Percentiles rank a stretch among this genome's conserved stretches.
These are phyloP conservation scores for Xyrauchen texanus DNA, from an alignment of 2,113 vertebrate species.

Conservation along the genomic window DNA sequence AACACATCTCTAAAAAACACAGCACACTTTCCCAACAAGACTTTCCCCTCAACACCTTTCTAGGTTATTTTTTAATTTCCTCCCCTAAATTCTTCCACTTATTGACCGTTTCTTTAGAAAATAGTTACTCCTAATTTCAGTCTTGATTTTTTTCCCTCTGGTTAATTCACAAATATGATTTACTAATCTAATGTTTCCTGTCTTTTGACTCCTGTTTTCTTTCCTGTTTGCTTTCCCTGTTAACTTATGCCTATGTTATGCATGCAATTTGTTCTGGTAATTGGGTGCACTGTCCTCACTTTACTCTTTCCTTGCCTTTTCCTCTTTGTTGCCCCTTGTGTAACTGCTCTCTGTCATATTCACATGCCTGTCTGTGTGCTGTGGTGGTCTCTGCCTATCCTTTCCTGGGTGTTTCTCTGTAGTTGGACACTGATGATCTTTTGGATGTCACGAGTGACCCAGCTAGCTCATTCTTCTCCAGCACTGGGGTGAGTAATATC, in stretches of 20 bases:
- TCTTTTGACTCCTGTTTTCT: conserved; percentile 59
- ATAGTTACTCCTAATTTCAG: conserved; percentile 54
- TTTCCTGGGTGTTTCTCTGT: conserved; percentile 69
- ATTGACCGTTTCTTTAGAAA: conserved; percentile 55
- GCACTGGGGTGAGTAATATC: conserved; percentile 84
- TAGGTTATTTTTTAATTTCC: conserved; percentile 43
- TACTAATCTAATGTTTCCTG: conserved; percentile 67
- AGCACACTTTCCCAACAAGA: conserved; percentile 4
- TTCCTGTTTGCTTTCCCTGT: conserved; percentile 28
- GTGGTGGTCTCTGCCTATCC: conserved; percentile 57
- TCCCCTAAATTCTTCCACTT: conserved; percentile 39
- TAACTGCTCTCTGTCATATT: conserved; percentile 64
- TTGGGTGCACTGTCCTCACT: conserved; percentile 54
- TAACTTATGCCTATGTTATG: neutral
- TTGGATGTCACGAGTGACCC: conserved; percentile 89
- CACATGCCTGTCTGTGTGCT: conserved; percentile 71
- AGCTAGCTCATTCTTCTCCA: conserved; percentile 88
- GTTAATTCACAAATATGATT: conserved; percentile 55
- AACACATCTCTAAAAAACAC: neutral
- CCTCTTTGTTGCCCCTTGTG: conserved; percentile 60
- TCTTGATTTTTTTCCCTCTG: conserved; percentile 51
- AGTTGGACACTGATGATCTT: conserved; percentile 91
- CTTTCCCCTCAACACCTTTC: conserved; percentile 4
- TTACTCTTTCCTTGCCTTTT: conserved; percentile 61
- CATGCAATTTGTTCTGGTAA: conserved; percentile 55